Percentiles rank a stretch among this genome's conserved stretches.
phyloP scores from a whole-genome alignment of 2,113 vertebrate genomes.

The Xenotilapia caudafasciata region DNA sequence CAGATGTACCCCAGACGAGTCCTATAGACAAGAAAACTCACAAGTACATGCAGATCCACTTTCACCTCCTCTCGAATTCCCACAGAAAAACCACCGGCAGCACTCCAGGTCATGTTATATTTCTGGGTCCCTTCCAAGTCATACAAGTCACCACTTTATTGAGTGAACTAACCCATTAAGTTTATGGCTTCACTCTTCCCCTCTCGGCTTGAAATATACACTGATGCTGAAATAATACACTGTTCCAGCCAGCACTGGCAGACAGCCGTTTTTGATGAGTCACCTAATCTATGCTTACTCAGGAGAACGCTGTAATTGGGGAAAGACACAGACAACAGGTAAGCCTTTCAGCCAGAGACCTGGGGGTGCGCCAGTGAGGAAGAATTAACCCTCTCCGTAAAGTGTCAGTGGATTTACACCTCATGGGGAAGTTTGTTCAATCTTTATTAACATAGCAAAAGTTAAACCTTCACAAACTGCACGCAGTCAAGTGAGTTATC shows the following conservation, averaged over 20 bases:
- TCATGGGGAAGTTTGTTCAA: not conserved
- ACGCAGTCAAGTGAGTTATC: not conserved
- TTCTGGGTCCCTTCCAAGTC: slow-evolving; percentile 52
- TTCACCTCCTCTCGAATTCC: not conserved
- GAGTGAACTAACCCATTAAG: slow-evolving; percentile 55
- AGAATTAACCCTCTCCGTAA: not conserved
- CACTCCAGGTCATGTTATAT: slow-evolving; percentile 12
- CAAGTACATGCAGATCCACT: not conserved
- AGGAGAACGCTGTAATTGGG: slow-evolving; percentile 51
- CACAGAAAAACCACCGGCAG: not conserved
- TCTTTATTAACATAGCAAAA: not conserved
- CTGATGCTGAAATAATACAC: slow-evolving; percentile 58
- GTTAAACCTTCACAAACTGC: not conserved
- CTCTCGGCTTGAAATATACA: slow-evolving; percentile 45
- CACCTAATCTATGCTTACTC: slow-evolving; percentile 59
- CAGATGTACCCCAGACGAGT: not conserved
- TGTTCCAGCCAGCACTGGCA: slow-evolving; percentile 37
- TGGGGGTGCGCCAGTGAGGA: not conserved
- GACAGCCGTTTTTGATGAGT: slow-evolving; percentile 48
- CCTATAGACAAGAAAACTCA: not conserved
- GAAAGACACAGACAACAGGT: slow-evolving; percentile 50
- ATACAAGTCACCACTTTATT: slow-evolving; percentile 53
- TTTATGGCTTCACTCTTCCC: slow-evolving; percentile 29
- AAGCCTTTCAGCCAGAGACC: slow-evolving; percentile 28
- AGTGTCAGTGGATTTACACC: not conserved